Percentiles rank a stretch among this genome's conserved stretches.
phyloP scores from a whole-genome alignment of 2,888 invertebrate species.

The Asteroscopus sphinx region DNA sequence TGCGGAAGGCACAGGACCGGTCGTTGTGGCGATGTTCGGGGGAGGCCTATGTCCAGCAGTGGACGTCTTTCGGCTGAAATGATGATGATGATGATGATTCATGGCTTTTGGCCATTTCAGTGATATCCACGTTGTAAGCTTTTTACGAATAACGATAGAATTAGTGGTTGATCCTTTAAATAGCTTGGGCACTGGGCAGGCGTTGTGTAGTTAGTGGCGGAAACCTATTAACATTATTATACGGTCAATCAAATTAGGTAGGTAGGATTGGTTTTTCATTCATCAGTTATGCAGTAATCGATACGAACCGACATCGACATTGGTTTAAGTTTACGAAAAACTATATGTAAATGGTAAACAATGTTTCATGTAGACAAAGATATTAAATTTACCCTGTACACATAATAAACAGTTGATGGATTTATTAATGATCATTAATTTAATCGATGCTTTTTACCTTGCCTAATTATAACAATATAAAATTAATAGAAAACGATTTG shows the following conservation, averaged over 20 bases:
- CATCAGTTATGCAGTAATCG: slow-evolving; percentile 38
- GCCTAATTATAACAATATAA: background rate
- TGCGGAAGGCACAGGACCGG: no score
- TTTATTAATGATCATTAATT: slow-evolving; percentile 1
- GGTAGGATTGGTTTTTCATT: slow-evolving; percentile 13
- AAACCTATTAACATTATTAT: slow-evolving; percentile 6
- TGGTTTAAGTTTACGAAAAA: slow-evolving; percentile 26
- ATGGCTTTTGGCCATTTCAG: slow-evolving; percentile 4
- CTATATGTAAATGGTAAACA: slow-evolving; percentile 34
- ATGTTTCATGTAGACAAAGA: slow-evolving; percentile 34
- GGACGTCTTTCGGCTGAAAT: no score
- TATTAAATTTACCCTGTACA: no score
- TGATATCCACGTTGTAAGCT: slow-evolving; percentile 15
- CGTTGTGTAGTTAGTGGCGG: slow-evolving; percentile 13
- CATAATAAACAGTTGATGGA: background rate
- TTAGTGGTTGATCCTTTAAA: slow-evolving; percentile 9
- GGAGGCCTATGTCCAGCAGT: no score
- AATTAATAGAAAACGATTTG: background rate
- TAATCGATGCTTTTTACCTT: slow-evolving; percentile 1
- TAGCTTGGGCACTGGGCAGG: background rate
- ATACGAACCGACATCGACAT: slow-evolving; percentile 38
- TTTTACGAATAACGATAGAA: slow-evolving; percentile 13
- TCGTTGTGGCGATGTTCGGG: no score
- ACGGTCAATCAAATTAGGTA: slow-evolving; percentile 10
- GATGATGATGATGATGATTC: no score